Base-by-base conservation (phyloP, 2,797 vertebrate species). In the Capromys pilorides region DNA sequence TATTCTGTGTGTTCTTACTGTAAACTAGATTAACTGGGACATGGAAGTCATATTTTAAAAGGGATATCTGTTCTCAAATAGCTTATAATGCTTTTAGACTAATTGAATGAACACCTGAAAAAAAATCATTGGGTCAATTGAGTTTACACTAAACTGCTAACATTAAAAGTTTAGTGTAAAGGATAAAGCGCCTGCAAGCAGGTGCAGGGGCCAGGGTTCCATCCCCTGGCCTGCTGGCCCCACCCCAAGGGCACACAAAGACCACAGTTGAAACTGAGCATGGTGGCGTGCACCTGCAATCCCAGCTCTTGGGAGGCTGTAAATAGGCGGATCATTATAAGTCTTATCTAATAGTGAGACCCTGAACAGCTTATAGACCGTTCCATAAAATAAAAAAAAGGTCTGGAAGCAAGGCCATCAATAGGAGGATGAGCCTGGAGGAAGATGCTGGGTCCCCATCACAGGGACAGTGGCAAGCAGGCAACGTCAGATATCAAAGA, bases 101-200 rank as follows among this genome's bases (percentile, higher is more conserved):
- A 86, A 75, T 39, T 8, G 91, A 93, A 95, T 89, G 66, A 96
- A 95, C n/a, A 88, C 45, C 51, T 28, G 39, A 36, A 92, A 36
- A 91, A 59, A 78, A 80, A 95, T 78, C 69, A 51, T 39, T 36
- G 51, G 93, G 77, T 66, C 73, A 84, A 87, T 73, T 84, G 51
- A n/a, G n/a, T n/a, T n/a, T n/a, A n/a, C n/a, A n/a, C n/a, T n/a
- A n/a, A n/a, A n/a, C n/a, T n/a, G n/a, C n/a, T n/a, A n/a, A n/a
- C n/a, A n/a, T n/a, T n/a, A n/a, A 64, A 95, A 90, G 69, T 82
- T 81, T 88, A 73, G 77, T 82, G 54, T 91, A 78, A 95, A 82
- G 41, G 91, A 77, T 61, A 92, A 18, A 18, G n/a, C n/a, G n/a
- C n/a, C n/a, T n/a, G n/a, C n/a, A n/a, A n/a, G n/a, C n/a, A n/a